Base-by-base conservation (phyloP, 1,140 invertebrate species). In the Trichoplusia ni region DNA sequence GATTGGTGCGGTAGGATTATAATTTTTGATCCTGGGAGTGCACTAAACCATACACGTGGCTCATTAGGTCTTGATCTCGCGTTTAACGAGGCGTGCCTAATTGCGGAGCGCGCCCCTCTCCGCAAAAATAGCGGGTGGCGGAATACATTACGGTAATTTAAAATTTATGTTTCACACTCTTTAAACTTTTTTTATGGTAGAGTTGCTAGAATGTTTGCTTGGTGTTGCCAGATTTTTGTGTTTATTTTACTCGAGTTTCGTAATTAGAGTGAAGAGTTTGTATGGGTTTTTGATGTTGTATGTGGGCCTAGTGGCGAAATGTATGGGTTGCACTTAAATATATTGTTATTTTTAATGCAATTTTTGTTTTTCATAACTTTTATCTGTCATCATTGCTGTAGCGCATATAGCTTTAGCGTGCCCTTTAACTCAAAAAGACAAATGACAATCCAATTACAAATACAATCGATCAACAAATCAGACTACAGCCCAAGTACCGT, bases 31-130 rank as follows among this genome's bases (percentile, higher is more conserved):
- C 75, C 75, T 78, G 66, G 49, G 63, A 76, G 71, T 82, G 75
- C 72, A 82, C 73, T 80, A 81, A 78, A 77, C 73, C 79, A 77
- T 84, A 80, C 79, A 79, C 78, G 76, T 77, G 81, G 84, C 77
- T 83, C 82, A 83, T 86, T 84, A 84, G 82, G 73, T 83, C 78
- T 80, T 82, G 82, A 82, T 86, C 79, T 78, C 73, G 69, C 19
- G 74, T 59, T 78, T 77, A 86, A 86, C 84, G 84, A 84, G 79
- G 66, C 84, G 82, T 47, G 54, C 65, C 77, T 84, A 86, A 86
- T 86, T 83, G 82, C 81, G 84, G 75, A 56, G 71, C 64, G 62
- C 61, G 64, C 53, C 67, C 75, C 69, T 53, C 53, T 58, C 42
- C 68, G 71, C 77, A 77, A 82, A 81, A 81, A 81, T 77, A 73